Conservation (phyloP, 2,888 invertebrate species). For the Acronicta aceris region DNA sequence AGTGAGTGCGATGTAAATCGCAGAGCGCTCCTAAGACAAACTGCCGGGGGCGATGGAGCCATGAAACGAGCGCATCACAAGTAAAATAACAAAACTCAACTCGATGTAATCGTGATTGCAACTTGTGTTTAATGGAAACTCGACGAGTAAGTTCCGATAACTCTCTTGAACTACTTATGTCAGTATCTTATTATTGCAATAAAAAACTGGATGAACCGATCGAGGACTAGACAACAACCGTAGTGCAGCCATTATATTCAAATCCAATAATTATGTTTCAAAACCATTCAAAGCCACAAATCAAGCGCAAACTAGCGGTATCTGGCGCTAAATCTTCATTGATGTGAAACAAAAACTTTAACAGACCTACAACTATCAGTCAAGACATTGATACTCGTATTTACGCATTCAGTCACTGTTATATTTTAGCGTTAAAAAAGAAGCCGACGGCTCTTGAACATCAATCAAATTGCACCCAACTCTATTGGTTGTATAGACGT, state of each 20-base stretch:
- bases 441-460: slow-evolving; percentile 43
- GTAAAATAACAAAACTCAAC: slow-evolving; percentile 25
- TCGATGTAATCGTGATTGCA: slow-evolving; percentile 27
- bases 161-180: slow-evolving; percentile 14
- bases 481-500: slow-evolving; percentile 55
- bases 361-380: slow-evolving; percentile 25
- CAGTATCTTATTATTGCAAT: slow-evolving; percentile 18
- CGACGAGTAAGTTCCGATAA: slow-evolving; percentile 14
- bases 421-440: slow-evolving; percentile 30
- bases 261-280: slow-evolving; percentile 30
- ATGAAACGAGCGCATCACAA: slow-evolving; percentile 26
- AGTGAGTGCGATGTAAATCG: slow-evolving; percentile 8
- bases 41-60: slow-evolving; percentile 19
- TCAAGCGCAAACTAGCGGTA: slow-evolving; percentile 47
- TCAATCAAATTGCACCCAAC: slow-evolving; percentile 60
- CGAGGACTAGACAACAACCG: slow-evolving; percentile 15
- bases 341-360: slow-evolving; percentile 38
- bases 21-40: slow-evolving; percentile 13
- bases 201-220: slow-evolving; percentile 20
- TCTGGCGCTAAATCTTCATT: slow-evolving; percentile 53
- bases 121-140: slow-evolving; percentile 24
- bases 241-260: slow-evolving; percentile 38
- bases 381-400: slow-evolving; percentile 44
- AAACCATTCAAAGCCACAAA: slow-evolving; percentile 35
- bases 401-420: slow-evolving; percentile 37